Percentiles rank a stretch among this genome's conserved stretches.
phyloP scores from a whole-genome alignment of 2,797 vertebrate genomes.

The Oryzias sinensis region DNA sequence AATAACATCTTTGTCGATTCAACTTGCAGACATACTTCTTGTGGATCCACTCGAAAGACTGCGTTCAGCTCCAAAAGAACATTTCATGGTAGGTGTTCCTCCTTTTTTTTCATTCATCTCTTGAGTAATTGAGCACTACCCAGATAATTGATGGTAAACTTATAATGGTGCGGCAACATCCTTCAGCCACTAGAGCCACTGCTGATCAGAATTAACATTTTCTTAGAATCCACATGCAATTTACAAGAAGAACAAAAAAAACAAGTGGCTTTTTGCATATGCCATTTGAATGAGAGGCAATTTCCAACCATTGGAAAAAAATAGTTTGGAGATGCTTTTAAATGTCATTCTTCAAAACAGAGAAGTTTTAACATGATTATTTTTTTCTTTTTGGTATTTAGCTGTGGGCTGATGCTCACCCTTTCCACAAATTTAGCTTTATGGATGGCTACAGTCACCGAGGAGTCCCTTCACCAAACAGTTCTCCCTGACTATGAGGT shows the following conservation, averaged over 20 bases:
- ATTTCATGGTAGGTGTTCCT: slow-evolving; percentile 79
- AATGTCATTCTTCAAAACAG: not conserved
- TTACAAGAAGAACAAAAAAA: too few relatives aligned
- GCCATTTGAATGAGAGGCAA: too few relatives aligned
- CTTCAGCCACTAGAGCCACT: too few relatives aligned
- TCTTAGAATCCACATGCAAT: too few relatives aligned
- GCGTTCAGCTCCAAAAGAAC: slow-evolving; percentile 86
- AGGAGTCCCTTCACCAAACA: slow-evolving; percentile 92
- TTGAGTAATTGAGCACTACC: not conserved
- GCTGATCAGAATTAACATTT: too few relatives aligned
- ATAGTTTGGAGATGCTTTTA: too few relatives aligned
- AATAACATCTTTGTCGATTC: not conserved
- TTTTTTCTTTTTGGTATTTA: slow-evolving; percentile 36
- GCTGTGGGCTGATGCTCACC: slow-evolving; percentile 91
- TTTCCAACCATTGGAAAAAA: too few relatives aligned
- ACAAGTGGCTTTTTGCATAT: too few relatives aligned
- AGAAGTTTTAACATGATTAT: not conserved
- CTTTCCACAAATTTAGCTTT: slow-evolving; percentile 89
- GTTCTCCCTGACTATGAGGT: slow-evolving; percentile 2
- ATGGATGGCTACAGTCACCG: slow-evolving; percentile 90
- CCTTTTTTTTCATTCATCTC: not conserved
- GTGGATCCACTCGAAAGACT: slow-evolving; percentile 91
- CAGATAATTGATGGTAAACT: too few relatives aligned
- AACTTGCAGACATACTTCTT: slow-evolving; percentile 89
- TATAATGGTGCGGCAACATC: too few relatives aligned